phyloP scores from a whole-genome alignment of 1,140 invertebrate species.

The Pseudomyrmex gracilis region DNA sequence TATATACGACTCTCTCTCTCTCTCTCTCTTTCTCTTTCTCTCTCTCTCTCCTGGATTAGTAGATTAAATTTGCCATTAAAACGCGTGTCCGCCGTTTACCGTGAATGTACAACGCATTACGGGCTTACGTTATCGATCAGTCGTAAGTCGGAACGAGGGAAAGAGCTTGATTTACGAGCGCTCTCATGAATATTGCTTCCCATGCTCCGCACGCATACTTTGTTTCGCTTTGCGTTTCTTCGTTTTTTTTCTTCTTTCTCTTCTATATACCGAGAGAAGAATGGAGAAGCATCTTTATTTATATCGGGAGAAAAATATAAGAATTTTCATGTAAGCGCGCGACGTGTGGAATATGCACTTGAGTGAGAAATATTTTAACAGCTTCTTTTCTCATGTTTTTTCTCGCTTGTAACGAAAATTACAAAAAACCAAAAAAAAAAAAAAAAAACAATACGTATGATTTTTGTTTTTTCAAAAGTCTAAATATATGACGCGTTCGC shows the following conservation, averaged over 20 bases:
- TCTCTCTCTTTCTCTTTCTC: conserved; percentile 19
- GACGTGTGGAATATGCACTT: too few relatives aligned
- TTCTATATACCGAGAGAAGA: neutral
- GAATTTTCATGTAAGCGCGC: neutral
- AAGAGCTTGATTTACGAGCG: conserved; percentile 52
- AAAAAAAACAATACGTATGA: too few relatives aligned
- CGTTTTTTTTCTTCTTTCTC: neutral
- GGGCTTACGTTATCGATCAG: conserved; percentile 46
- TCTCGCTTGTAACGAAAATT: neutral
- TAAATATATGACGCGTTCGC: too few relatives aligned
- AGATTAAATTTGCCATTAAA: conserved; percentile 53
- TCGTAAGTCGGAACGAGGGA: conserved; percentile 32
- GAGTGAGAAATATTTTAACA: too few relatives aligned
- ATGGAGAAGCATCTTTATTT: neutral
- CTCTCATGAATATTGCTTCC: conserved; percentile 46
- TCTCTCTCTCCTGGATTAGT: neutral
- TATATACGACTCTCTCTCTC: conserved; percentile 36
- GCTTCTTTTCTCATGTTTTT: neutral
- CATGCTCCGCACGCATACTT: neutral
- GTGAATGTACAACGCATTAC: conserved; percentile 29
- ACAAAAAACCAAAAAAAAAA: too few relatives aligned
- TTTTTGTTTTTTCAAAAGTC: too few relatives aligned
- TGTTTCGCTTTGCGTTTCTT: neutral
- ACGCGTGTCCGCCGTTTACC: conserved; percentile 47
- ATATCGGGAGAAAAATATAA: neutral